phyloP scores from a whole-genome alignment of 2,888 invertebrate genomes.

The Autographa pulchrina region DNA sequence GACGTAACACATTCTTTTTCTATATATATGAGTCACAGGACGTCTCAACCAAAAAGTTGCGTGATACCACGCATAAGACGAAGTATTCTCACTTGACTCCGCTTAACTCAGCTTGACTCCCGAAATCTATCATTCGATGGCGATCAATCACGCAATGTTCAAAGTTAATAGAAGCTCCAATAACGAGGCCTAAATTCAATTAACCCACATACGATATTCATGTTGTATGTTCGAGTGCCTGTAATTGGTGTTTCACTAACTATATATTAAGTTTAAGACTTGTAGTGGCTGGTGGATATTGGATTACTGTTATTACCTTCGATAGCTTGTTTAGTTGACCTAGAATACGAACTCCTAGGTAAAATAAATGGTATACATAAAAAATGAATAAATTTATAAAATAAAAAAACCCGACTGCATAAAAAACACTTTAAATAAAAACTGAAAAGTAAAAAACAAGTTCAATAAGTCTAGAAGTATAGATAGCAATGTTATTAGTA shows the following conservation, averaged over 20 bases:
- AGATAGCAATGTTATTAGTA: too few relatives aligned
- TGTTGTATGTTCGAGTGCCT: constrained; percentile 24
- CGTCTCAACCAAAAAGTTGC: constrained; percentile 9
- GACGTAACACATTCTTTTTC: neutral
- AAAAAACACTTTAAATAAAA: too few relatives aligned
- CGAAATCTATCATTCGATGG: constrained; percentile 40
- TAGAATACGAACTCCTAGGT: neutral
- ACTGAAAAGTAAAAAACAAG: too few relatives aligned
- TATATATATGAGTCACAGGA: neutral
- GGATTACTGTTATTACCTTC: neutral
- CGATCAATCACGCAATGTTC: constrained; percentile 54
- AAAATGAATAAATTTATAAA: too few relatives aligned
- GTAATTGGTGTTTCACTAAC: constrained; percentile 43
- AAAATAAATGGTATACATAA: too few relatives aligned
- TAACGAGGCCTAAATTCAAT: constrained; percentile 44
- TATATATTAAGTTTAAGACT: constrained; percentile 26
- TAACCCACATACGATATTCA: constrained; percentile 52
- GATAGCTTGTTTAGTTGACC: neutral
- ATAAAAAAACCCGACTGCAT: too few relatives aligned
- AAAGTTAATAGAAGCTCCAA: constrained; percentile 43
- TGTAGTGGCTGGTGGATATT: constrained; percentile 3
- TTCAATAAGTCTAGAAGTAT: too few relatives aligned
- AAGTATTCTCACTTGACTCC: constrained; percentile 24
- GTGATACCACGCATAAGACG: constrained; percentile 17
- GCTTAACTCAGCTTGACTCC: constrained; percentile 16